Base-by-base conservation (phyloP, 2,888 invertebrate species). In the Ceramica pisi region DNA sequence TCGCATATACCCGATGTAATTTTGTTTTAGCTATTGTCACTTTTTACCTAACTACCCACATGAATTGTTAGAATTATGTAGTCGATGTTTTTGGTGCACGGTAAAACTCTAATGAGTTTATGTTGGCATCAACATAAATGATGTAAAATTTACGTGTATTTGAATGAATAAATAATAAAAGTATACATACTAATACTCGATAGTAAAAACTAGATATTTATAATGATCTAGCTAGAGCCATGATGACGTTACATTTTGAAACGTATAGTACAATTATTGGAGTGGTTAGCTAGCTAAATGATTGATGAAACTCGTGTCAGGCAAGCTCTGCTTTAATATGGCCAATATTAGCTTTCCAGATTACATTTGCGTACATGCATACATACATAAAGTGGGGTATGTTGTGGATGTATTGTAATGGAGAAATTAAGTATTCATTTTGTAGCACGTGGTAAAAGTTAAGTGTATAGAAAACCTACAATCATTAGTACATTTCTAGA, bases 271-370 rank as follows among this genome's bases (percentile, higher is more conserved):
- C 41, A 41, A 16, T 53, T 53, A 53, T 53, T 53, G 16, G 26
- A 61, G 21, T 60, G 14, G 19, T 59, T 46, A 19, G 44, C 12
- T 2, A 59, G 9, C 65, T 23, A 48, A 48, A 60, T 61, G 46
- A 61, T 60, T 48, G 44, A 35, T 66, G 35, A n/a, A 66, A 14
- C 19, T 12, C 44, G 12, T 44, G 16, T 1, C 44, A 31, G 31
- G 16, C 61, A 46, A 23, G 23, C 19, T 46, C 23, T 60, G 19
- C 46, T 19, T 46, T 35, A 41, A 60, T 66, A 60, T 46, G 35
- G 19, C 35, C 61, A 3, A 60, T 48, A 46, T 48, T 60, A 19
- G 19, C 46, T 48, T 31, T 6, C 61, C 21, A 38, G 53, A 63
- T 38, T 23, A 38, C 63, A 19, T 16, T 55, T 10, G 35, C 61